These are phyloP conservation scores for Coregonus suidteri DNA, from an alignment of 2,797 vertebrate genomes.

Conservation along the genomic window DNA sequence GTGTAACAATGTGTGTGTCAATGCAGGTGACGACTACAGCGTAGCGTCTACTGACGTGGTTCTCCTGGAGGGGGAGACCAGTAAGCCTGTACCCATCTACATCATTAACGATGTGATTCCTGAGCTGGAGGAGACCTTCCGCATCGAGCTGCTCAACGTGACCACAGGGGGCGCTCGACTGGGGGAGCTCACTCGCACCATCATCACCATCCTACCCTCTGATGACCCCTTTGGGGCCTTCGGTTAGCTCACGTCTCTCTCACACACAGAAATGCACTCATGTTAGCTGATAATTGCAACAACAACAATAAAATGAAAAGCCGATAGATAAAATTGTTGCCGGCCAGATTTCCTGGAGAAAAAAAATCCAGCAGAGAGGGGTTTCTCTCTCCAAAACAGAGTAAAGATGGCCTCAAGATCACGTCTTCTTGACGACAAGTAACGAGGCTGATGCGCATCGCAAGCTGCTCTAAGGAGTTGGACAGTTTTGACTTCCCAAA, in stretches of 20 bases:
- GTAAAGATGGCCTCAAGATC: no score
- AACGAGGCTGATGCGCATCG: no score
- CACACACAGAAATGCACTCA: no score
- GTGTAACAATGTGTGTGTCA: constrained; percentile 5
- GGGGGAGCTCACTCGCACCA: constrained; percentile 82
- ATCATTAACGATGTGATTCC: constrained; percentile 91
- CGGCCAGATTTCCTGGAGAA: no score
- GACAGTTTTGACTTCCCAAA: no score
- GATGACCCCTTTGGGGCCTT: constrained; percentile 97
- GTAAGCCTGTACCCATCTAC: constrained; percentile 94
- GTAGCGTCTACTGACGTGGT: constrained; percentile 96
- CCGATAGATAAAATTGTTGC: no score
- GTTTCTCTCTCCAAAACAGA: no score
- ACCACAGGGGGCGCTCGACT: constrained; percentile 93
- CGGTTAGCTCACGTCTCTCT: constrained; percentile 73
- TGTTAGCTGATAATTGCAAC: no score
- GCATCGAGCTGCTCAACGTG: constrained; percentile 90
- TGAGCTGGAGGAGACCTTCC: constrained; percentile 91
- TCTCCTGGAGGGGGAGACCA: constrained; percentile 94
- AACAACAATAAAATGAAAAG: no score
- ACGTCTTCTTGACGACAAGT: no score
- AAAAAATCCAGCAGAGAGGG: no score
- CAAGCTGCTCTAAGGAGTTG: no score
- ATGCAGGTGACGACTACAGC: constrained; percentile 92
- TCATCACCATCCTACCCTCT: constrained; percentile 91